phyloP scores from a whole-genome alignment of 2,888 invertebrate species.

The Drosophila maculinotata region DNA sequence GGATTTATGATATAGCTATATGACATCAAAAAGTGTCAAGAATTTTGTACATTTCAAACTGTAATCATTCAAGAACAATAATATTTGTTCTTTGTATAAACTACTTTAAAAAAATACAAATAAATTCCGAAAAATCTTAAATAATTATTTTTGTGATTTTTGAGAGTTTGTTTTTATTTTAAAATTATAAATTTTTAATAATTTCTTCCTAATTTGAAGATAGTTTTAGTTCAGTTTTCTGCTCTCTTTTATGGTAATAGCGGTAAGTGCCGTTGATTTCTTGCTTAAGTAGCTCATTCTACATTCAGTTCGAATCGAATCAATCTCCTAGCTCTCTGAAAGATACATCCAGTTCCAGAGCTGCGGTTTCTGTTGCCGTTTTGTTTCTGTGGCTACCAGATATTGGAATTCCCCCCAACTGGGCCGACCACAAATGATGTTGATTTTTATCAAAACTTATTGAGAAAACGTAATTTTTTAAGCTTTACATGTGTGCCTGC shows the following conservation, averaged over 20 bases:
- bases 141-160: no score
- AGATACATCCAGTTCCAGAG: slow-evolving; percentile 1
- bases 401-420: slow-evolving; percentile 81
- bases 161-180: no score
- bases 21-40: no score
- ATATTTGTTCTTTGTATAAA: no score
- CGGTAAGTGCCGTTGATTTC: background rate
- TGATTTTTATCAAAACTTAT: slow-evolving; percentile 82
- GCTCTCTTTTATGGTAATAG: no score
- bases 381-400: slow-evolving; percentile 56
- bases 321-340: background rate
- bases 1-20: no score
- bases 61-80: background rate
- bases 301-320: slow-evolving; percentile 27
- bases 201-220: no score
- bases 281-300: slow-evolving; percentile 35
- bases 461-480: slow-evolving; percentile 81
- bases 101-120: no score
- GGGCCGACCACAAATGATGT: slow-evolving; percentile 76
- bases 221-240: no score
- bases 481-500: slow-evolving; percentile 61
- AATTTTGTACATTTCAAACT: background rate
- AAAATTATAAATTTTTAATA: no score
- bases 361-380: slow-evolving; percentile 36
- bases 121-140: no score